These are phyloP conservation scores for Eublepharis macularius DNA, from an alignment of 2,113 vertebrate species.

Conservation along the genomic window DNA sequence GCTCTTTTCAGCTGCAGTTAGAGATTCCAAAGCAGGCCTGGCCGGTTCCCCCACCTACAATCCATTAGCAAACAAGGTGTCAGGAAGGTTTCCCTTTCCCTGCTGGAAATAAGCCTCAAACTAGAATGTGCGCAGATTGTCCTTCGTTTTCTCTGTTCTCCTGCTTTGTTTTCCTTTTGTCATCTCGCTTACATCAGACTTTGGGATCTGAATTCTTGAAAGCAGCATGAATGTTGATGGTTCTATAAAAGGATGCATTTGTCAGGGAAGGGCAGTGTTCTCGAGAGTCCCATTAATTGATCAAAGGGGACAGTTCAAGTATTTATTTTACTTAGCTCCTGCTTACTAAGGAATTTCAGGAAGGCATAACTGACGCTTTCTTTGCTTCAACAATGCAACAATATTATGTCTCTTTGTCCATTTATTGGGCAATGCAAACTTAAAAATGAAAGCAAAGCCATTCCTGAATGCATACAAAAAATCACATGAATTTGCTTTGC, in stretches of 20 bases:
- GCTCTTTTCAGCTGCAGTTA: background rate
- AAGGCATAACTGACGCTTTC: background rate
- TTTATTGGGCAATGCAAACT: background rate
- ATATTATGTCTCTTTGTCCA: background rate
- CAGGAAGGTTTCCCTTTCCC: background rate
- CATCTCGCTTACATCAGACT: too few relatives aligned
- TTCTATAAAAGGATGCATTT: background rate
- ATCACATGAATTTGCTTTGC: constrained; percentile 51
- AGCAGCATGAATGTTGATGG: too few relatives aligned
- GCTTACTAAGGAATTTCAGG: background rate
- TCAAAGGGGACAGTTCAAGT: too few relatives aligned
- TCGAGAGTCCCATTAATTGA: background rate
- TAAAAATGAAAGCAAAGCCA: constrained; percentile 21
- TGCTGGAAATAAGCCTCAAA: too few relatives aligned
- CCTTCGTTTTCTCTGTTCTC: too few relatives aligned
- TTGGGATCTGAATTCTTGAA: too few relatives aligned
- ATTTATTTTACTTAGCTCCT: background rate
- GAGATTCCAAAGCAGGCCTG: background rate
- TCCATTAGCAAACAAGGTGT: background rate
- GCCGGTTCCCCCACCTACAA: too few relatives aligned
- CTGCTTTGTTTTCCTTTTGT: too few relatives aligned
- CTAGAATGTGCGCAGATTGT: too few relatives aligned
- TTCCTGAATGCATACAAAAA: constrained; percentile 27
- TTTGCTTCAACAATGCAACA: background rate
- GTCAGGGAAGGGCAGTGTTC: background rate